These are phyloP conservation scores for Bolinopsis microptera DNA, from an alignment of 37 sponge, comb jelly and placozoan species.

Conservation along the genomic window DNA sequence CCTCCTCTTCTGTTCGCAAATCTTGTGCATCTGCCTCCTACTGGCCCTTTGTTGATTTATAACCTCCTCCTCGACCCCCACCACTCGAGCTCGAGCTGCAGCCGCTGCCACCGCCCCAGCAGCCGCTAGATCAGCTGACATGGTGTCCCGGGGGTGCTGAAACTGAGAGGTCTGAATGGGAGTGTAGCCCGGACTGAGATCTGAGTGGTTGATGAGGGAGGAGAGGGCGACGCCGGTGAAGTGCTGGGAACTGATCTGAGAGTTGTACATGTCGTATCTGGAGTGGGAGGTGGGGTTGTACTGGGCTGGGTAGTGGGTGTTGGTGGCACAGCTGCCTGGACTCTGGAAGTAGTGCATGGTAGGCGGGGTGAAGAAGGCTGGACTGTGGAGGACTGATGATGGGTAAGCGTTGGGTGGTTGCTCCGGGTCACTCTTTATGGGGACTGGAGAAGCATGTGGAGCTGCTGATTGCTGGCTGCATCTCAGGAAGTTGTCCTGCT, in stretches of 20 bases:
- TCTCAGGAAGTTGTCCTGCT: neutral
- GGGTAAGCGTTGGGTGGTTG: neutral
- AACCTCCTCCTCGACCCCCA: slow-evolving; percentile 45
- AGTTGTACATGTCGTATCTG: neutral
- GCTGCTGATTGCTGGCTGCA: neutral
- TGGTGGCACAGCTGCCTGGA: neutral
- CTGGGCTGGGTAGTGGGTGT: slow-evolving; percentile 8
- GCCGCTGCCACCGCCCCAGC: slow-evolving; percentile 48
- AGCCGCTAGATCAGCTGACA: slow-evolving; percentile 61
- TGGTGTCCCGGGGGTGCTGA: neutral
- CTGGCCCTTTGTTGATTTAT: slow-evolving; percentile 42
- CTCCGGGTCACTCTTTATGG: slow-evolving; percentile 30
- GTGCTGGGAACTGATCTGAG: neutral
- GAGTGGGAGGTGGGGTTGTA: neutral
- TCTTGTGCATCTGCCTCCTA: slow-evolving; percentile 66
- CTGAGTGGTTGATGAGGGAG: slow-evolving; percentile 30
- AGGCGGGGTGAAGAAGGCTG: slow-evolving; percentile 39
- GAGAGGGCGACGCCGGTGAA: neutral
- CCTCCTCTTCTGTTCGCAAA: slow-evolving; percentile 57
- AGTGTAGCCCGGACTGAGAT: neutral
- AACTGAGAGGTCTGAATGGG: neutral
- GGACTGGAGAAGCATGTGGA: neutral
- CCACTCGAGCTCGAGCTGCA: neutral
- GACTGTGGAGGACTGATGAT: slow-evolving; percentile 4
- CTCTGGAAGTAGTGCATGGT: neutral